Conservation (phyloP, 1,140 invertebrate species). For the Lerema accius region DNA sequence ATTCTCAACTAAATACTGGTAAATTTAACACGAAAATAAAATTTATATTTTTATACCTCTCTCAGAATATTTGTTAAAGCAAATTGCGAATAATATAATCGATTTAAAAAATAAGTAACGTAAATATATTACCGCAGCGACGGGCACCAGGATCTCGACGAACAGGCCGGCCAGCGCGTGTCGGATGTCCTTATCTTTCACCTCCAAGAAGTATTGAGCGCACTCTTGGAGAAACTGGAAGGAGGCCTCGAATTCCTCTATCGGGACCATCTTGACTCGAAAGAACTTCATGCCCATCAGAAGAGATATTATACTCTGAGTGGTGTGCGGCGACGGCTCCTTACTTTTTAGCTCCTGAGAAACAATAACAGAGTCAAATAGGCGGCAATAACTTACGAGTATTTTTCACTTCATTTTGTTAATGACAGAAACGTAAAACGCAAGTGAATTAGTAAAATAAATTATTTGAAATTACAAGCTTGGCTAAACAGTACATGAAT, state of each 20-base stretch:
- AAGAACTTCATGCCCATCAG: constrained; percentile 99
- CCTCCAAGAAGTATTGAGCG: constrained; percentile 98
- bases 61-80: too few relatives aligned
- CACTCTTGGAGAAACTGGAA: constrained; percentile 99
- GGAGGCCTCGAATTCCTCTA: constrained; percentile 99
- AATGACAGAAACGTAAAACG: too few relatives aligned
- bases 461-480: too few relatives aligned
- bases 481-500: too few relatives aligned
- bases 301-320: constrained; percentile 97
- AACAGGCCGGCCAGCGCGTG: constrained; percentile 98
- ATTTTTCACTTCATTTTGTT: too few relatives aligned
- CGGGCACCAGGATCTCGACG: constrained; percentile 99
- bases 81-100: too few relatives aligned
- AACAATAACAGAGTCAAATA: constrained; percentile 22
- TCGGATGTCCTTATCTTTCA: constrained; percentile 99
- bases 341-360: constrained; percentile 86
- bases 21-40: too few relatives aligned
- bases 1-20: too few relatives aligned
- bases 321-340: constrained; percentile 94
- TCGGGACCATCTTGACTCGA: constrained; percentile 96
- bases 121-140: constrained; percentile 97
- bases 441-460: too few relatives aligned
- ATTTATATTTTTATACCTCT: too few relatives aligned
- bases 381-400: neutral
- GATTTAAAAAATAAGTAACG: too few relatives aligned